Evolutionary conservation across 2,888 invertebrate species (phyloP).

Genomic region (Nephrotoma guestfalica): DNA sequence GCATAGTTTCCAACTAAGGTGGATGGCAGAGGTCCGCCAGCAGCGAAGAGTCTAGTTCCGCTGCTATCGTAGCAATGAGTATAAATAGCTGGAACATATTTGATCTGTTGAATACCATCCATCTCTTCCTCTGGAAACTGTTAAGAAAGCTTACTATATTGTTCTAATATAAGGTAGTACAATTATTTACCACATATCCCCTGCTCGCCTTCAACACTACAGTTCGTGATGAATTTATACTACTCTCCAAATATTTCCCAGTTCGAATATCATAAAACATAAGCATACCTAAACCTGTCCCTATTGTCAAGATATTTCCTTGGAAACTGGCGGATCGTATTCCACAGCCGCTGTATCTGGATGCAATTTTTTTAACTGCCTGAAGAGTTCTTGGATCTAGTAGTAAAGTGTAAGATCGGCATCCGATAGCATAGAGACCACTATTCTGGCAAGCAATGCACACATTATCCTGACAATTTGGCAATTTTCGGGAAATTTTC

Average conservation of each 20-base stretch:
- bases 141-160: conserved; percentile 13
- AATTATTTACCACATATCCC: conserved; percentile 66
- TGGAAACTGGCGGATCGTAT: conserved; percentile 85
- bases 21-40: conserved; percentile 87
- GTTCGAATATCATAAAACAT: conserved; percentile 90
- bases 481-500: conserved; percentile 71
- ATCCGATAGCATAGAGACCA: conserved; percentile 85
- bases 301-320: conserved; percentile 80
- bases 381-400: conserved; percentile 80
- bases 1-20: conserved; percentile 89
- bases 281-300: conserved; percentile 80
- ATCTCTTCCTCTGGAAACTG: conserved; percentile 78
- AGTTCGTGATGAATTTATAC: conserved; percentile 75
- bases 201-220: conserved; percentile 76
- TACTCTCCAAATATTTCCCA: conserved; percentile 80
- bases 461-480: conserved; percentile 84
- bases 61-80: conserved; percentile 91
- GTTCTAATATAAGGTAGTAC: background rate
- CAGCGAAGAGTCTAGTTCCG: conserved; percentile 83
- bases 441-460: conserved; percentile 77
- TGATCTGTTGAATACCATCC: conserved; percentile 69
- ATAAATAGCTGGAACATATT: conserved; percentile 88
- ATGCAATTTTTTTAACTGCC: conserved; percentile 64
- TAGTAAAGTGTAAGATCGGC: conserved; percentile 80
- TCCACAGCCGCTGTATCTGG: conserved; percentile 81